Percentiles rank a stretch among this genome's conserved stretches.
phyloP scores from a whole-genome alignment of 2,113 vertebrate genomes.

The Embiotoca jacksoni region DNA sequence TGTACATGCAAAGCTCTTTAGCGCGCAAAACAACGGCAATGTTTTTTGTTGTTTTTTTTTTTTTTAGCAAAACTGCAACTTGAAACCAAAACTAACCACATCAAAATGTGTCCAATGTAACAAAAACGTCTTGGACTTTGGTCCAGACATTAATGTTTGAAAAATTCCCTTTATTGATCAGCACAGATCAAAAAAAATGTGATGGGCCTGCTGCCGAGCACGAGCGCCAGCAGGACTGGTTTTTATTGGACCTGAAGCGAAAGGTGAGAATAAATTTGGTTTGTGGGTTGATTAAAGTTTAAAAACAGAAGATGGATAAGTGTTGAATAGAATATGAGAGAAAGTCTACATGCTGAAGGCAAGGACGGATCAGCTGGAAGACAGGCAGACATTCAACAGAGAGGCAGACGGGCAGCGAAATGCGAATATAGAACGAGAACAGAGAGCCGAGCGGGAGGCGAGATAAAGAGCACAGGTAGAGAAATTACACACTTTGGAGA shows the following conservation, averaged over 20 bases:
- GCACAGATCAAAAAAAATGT: not conserved
- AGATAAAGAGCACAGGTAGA: not conserved
- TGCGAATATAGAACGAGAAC: not conserved
- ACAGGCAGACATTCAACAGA: slow-evolving; percentile 5
- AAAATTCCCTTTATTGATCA: no score
- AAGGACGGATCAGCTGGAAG: not conserved
- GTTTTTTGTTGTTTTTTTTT: no score
- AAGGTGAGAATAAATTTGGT: slow-evolving; percentile 14
- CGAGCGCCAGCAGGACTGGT: not conserved
- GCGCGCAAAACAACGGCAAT: no score
- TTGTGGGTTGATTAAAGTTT: slow-evolving; percentile 28
- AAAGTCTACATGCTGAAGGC: slow-evolving; percentile 5
- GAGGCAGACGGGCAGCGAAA: not conserved
- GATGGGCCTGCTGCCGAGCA: not conserved
- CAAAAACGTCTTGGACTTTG: no score
- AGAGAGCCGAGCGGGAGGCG: not conserved
- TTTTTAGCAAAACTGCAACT: no score
- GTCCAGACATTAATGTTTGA: no score
- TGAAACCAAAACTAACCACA: no score
- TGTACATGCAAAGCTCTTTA: no score
- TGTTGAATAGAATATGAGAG: slow-evolving; percentile 42
- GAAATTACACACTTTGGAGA: not conserved
- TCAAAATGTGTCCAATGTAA: no score
- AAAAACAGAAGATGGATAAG: slow-evolving; percentile 19
- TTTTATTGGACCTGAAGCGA: slow-evolving; percentile 16